Evolutionary conservation across 1,140 invertebrate genomes (phyloP), one percentile per base, ranked within the genome.

Genomic region (Pentalonia nigronervosa): DNA sequence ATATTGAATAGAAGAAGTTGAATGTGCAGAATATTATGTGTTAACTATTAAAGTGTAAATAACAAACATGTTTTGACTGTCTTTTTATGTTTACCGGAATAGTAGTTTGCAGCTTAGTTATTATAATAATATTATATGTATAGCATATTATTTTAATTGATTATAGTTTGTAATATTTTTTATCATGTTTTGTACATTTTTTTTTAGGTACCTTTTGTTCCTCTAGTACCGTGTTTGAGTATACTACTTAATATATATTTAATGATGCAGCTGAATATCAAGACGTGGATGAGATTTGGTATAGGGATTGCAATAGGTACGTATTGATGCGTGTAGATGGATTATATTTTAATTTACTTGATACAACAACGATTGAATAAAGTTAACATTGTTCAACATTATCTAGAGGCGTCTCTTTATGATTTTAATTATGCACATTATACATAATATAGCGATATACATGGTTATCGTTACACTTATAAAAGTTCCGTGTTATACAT

Each of bases 221-320:
- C 97, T 34, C 95, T 97, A 47, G 94, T 97, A 60, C 97, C 97
- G 20, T 95, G 96, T n/a, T 81, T 97, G 7, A 97, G 97, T 94
- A 96, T 97, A 90, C 95, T 97, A n/a, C 95, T 97, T 67, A 97
- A 97, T 94, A 95, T 97, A 45, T 96, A 97, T 94, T 95, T 97
- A 4, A 97, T 97, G 96, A 95, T 97, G 94, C 96, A 97, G 94
- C 94, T 97, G 23, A 96, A 96, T 89, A 94, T 94, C 17, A 95
- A 96, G 30, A 97, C 97, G 0, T 97, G 97, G 97, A 95, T 97
- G 83, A 95, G 97, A 94, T 96, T 97, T 94, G 95, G 93, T 8
- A 94, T 97, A 14, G 97, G 97, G 97, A 96, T 97, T 94, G 84
- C 94, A 50, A 94, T 95, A 8, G 95, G 95, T 95, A 94, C 7